Base-by-base conservation (phyloP, 2,888 invertebrate genomes). In the Taphrorychus bicolor region DNA sequence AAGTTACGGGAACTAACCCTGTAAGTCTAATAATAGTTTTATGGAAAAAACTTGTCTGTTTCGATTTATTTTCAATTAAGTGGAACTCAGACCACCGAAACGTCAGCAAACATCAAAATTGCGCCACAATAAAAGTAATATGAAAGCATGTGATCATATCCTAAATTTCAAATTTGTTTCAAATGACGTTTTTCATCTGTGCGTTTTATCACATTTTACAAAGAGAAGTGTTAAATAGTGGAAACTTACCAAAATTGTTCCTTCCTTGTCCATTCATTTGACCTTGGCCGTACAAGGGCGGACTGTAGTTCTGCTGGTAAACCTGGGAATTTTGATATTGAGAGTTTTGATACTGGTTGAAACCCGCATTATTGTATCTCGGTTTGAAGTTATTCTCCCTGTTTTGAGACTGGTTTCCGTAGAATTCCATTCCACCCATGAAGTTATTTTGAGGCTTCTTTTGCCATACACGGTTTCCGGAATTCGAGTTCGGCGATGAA, bases 351-450 rank as follows among this genome's bases (percentile, higher is more conserved):
- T 87, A 86, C n/a, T 71, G 69, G 32, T 67, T 66, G 52, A 66
- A 74, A 7, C 86, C 84, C 80, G 84, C 85, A 73, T 87, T 89
- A 53, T 85, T 87, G 73, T 86, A 87, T 18, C 87, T 87, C 76
- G 87, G 86, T 18, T 85, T 84, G 69, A 80, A 77, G 59, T 84
- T 85, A 68, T 75, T 86, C 73, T 85, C 85, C 71, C 82, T 85
- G 81, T 73, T 82, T 14, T 70, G 48, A 2, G 68, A 67, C 14
- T 66, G 70, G 81, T 73, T 82, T 14, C 62, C 62, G 24, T n/a
- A n/a, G n/a, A n/a, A n/a, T n/a, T 51, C 21, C 11, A n/a, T 18
- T 11, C 66, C 69, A 32, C 82, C 85, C 22, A 84, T 85, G 74
- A 87, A 88, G 52, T 9, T 48, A 14, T 85, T 87, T 72, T 86